Percentiles rank a stretch among this genome's conserved stretches.
These are phyloP conservation scores for Notiomystis cincta DNA, from an alignment of 2,113 vertebrate species.

Conservation along the genomic window DNA sequence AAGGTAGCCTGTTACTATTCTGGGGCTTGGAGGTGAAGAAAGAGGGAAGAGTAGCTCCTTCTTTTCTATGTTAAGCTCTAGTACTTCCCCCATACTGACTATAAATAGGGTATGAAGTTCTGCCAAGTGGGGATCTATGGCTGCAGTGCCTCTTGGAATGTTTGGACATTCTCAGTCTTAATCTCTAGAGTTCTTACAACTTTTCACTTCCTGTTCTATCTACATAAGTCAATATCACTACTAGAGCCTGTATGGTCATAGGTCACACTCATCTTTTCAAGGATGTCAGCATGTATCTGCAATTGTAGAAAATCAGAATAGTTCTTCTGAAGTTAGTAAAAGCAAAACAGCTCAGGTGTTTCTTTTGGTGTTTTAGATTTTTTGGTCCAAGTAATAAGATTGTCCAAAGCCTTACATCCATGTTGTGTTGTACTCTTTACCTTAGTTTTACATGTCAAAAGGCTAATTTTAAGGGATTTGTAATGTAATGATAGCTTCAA, in stretches of 20 bases:
- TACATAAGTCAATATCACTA: rapidly evolving
- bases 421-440: neutral
- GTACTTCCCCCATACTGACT: neutral
- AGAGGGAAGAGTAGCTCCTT: neutral
- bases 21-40: neutral
- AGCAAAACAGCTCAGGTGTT: neutral
- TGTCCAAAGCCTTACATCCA: neutral
- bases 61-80: neutral
- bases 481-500: neutral
- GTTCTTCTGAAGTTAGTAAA: neutral
- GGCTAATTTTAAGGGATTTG: neutral
- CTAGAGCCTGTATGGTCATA: neutral
- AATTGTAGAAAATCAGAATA: neutral
- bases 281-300: neutral
- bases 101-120: neutral
- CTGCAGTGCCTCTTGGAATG: neutral
- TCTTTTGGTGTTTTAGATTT: neutral
- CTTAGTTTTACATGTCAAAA: neutral
- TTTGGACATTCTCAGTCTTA: neutral
- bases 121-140: neutral
- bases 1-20: neutral
- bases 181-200: neutral
- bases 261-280: neutral
- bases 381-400: neutral
- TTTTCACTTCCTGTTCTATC: neutral